phyloP scores from a whole-genome alignment of 2,888 invertebrate genomes.

The Athalia rosae region DNA sequence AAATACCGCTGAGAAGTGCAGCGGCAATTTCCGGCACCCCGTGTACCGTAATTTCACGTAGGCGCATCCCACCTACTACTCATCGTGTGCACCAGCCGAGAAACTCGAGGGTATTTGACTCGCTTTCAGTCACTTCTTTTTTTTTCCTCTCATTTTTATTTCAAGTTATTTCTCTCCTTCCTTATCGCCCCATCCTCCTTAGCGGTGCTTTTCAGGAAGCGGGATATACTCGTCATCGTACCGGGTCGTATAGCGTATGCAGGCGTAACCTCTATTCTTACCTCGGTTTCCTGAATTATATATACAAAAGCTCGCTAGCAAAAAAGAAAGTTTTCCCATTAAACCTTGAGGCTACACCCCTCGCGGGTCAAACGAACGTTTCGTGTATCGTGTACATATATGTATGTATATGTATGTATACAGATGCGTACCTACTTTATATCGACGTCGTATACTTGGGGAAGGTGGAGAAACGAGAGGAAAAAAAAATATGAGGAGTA shows the following conservation, averaged over 20 bases:
- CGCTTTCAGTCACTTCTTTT: not conserved
- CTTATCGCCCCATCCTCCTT: not conserved
- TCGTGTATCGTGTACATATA: not conserved
- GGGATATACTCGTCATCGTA: no score
- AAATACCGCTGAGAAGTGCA: not conserved
- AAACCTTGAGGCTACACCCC: not conserved
- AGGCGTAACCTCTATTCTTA: not conserved
- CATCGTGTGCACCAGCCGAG: not conserved
- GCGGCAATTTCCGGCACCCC: slow-evolving; percentile 33
- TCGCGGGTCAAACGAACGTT: not conserved
- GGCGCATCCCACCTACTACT: not conserved
- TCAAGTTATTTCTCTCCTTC: not conserved
- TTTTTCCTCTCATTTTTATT: not conserved
- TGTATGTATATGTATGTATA: no score
- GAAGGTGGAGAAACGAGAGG: not conserved
- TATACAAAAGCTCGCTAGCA: not conserved
- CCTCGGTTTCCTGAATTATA: slow-evolving; percentile 12
- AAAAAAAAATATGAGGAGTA: not conserved
- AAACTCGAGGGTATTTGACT: not conserved
- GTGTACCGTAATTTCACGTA: not conserved
- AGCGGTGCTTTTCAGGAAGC: no score
- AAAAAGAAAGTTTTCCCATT: slow-evolving; percentile 19
- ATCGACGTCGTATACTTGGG: no score
- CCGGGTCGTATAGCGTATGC: not conserved
- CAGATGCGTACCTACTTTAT: no score